Percentiles rank a stretch among this genome's conserved stretches.
Evolutionary conservation across 2,888 invertebrate species (phyloP).

Genomic region (Oasisia sp.): DNA sequence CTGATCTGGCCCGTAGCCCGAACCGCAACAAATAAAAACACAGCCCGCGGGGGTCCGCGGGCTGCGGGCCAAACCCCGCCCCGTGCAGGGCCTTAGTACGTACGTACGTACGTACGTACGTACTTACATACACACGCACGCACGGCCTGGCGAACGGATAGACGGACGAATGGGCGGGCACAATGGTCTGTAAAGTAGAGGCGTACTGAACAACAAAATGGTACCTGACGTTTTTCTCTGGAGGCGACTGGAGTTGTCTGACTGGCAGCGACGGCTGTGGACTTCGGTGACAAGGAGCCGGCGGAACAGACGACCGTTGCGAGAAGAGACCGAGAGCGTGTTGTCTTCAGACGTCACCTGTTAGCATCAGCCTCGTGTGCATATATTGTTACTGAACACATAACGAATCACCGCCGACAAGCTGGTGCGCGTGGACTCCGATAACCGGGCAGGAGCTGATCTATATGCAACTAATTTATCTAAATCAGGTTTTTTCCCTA

Average conservation of each 20-base stretch:
- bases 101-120: background rate
- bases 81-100: too few species aligned
- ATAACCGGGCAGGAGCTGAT: background rate
- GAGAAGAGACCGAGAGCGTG: background rate
- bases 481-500: background rate
- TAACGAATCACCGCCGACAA: background rate
- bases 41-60: too few species aligned
- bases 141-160: background rate
- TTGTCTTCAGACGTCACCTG: background rate
- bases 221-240: background rate
- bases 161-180: background rate
- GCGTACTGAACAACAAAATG: background rate
- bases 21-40: too few species aligned
- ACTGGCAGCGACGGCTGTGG: background rate
- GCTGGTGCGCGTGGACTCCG: background rate
- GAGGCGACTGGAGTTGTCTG: background rate
- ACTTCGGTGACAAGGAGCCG: background rate
- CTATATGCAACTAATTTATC: background rate
- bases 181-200: too few species aligned
- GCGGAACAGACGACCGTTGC: background rate
- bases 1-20: too few species aligned
- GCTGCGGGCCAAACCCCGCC: too few species aligned
- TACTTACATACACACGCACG: background rate
- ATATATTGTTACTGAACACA: background rate
- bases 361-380: background rate